Conservation (phyloP, 2,888 invertebrate genomes). For the Ormia ochracea region DNA sequence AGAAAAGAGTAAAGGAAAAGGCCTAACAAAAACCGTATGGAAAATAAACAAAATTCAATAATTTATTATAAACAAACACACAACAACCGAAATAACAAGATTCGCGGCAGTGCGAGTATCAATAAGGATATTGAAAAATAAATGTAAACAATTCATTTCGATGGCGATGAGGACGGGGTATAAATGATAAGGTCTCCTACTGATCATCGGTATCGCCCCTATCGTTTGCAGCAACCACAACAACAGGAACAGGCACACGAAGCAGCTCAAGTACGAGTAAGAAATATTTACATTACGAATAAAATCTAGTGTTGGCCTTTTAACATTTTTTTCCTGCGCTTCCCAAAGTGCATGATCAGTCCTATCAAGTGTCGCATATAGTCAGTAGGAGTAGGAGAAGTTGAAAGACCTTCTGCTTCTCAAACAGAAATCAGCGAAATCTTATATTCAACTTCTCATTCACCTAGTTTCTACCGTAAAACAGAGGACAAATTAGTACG, state of each 20-base stretch:
- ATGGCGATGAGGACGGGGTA: neutral
- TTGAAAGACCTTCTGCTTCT: no score
- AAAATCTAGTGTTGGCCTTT: neutral
- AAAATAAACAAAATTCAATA: conserved; percentile 45
- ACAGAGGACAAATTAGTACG: no score
- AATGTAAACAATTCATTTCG: conserved; percentile 51
- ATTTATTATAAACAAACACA: conserved; percentile 53
- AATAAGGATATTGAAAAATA: conserved; percentile 59
- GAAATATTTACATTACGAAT: neutral
- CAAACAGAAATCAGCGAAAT: no score
- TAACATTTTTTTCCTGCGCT: neutral
- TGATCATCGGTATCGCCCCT: conserved; percentile 31
- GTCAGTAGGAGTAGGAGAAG: no score
- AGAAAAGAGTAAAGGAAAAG: neutral
- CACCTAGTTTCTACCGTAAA: no score
- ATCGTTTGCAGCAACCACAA: neutral
- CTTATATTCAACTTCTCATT: no score
- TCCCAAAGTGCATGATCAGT: neutral
- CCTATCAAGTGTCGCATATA: no score
- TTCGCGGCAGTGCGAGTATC: conserved; percentile 23
- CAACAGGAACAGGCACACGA: neutral
- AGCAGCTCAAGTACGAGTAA: conserved; percentile 3
- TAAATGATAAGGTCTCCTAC: conserved; percentile 60
- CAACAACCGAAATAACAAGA: conserved; percentile 13
- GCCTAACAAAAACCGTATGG: conserved; percentile 18